Conservation (phyloP, 2,888 invertebrate species). For the Luperina testacea region DNA sequence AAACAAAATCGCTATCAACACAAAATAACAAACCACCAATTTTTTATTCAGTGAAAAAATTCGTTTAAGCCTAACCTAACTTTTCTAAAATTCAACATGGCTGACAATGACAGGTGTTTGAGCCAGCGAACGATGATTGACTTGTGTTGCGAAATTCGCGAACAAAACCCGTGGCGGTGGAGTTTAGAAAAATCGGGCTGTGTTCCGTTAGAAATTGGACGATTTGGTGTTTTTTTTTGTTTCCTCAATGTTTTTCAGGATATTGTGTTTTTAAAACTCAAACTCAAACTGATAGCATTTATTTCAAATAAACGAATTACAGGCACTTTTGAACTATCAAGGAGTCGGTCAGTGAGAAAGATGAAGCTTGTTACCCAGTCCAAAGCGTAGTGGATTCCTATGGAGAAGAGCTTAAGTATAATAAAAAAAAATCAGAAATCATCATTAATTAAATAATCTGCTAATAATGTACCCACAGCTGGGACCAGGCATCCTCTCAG, state of each 20-base stretch:
- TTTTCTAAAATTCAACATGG: constrained; percentile 59
- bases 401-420: too few relatives aligned
- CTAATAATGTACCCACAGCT: too few relatives aligned
- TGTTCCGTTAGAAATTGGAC: constrained; percentile 9
- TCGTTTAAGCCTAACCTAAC: constrained; percentile 47
- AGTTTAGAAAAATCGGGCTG: constrained; percentile 39
- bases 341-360: too few relatives aligned
- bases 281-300: neutral
- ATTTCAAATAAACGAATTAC: too few relatives aligned
- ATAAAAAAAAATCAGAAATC: too few relatives aligned
- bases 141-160: constrained; percentile 44
- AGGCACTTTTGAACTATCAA: too few relatives aligned
- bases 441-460: too few relatives aligned
- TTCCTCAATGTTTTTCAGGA: neutral
- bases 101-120: constrained; percentile 55
- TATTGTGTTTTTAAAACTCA: neutral
- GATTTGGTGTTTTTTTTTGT: neutral
- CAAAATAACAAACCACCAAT: constrained; percentile 25
- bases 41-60: constrained; percentile 29
- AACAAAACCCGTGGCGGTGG: constrained; percentile 21
- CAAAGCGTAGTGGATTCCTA: too few relatives aligned
- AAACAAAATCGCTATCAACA: neutral
- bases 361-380: too few relatives aligned
- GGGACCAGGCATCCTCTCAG: too few relatives aligned
- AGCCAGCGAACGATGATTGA: constrained; percentile 53